Base-by-base conservation (phyloP, 2,888 invertebrate genomes). In the Stegophylla sp. region DNA sequence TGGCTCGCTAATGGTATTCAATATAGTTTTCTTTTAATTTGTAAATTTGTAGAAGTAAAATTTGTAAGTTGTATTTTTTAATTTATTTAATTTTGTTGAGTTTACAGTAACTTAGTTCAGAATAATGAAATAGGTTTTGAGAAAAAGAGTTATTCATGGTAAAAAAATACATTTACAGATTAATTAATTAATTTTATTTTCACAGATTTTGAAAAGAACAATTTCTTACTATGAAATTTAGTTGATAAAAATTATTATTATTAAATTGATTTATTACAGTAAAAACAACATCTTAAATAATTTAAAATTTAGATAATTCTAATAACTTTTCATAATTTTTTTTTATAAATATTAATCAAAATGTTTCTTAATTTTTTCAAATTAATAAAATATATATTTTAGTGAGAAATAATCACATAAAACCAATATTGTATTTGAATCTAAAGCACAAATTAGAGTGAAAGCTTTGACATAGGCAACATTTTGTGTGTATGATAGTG, bases 21-120 rank as follows among this genome's bases (percentile, higher is more conserved):
- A 26, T 75, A 10, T 56, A 67, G n/a, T 61, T 79, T 48, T 69
- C 13, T 48, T 59, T 77, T 61, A 26, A 69, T 59, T 69, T 71
- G 17, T 71, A 79, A 48, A 79, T 71, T 26, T 59, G 28, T 69
- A 28, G n/a, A 71, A 63, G 41, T 48, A 45, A 41, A 71, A 48
- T 69, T 79, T 66, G 61, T 61, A 59, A 48, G 59, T 74, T 48
- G 43, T 59, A 48, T 48, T 63, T 74, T n/a, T 63, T 48, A 28
- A n/a, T 74, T 61, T 17, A 74, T 63, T 61, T 61, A 61, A 28
- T 61, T 63, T 63, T 64, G 51, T 75, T 64, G 15, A 73, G 7
- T 45, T 5, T 61, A 59, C 48, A 73, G 23, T 56, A 72, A 71
- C n/a, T 51, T 53, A 51, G 51, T 20, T 43, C 12, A 48, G 26